Conservation (phyloP, 2,888 invertebrate genomes). For the Spialia ferax region DNA sequence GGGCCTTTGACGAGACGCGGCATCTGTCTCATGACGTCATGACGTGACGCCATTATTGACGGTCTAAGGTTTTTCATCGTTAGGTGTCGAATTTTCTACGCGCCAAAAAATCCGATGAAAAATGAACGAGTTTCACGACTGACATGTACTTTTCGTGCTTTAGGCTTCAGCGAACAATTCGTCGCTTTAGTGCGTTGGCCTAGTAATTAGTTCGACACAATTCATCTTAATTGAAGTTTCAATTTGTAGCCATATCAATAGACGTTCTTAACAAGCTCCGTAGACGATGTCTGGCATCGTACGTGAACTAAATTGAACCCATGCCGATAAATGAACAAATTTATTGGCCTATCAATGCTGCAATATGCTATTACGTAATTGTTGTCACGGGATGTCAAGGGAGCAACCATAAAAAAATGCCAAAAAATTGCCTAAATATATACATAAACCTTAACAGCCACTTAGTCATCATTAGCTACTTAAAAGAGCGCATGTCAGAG, state of each 20-base stretch:
- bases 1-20: constrained; percentile 41
- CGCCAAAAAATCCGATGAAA: constrained; percentile 19
- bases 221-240: constrained; percentile 58
- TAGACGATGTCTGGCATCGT: constrained; percentile 36
- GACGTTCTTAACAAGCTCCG: constrained; percentile 39
- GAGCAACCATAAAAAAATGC: too few species aligned
- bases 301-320: constrained; percentile 26
- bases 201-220: constrained; percentile 43
- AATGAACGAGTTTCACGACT: neutral
- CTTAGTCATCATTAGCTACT: too few species aligned
- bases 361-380: constrained; percentile 1
- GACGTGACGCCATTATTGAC: constrained; percentile 24
- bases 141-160: neutral
- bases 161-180: neutral
- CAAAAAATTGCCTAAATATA: too few species aligned
- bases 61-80: constrained; percentile 18
- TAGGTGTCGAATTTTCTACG: constrained; percentile 20
- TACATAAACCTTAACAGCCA: too few species aligned
- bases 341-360: constrained; percentile 21
- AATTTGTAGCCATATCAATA: constrained; percentile 41
- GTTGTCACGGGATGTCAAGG: neutral
- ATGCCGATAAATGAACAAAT: constrained; percentile 32
- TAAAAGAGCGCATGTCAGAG: too few species aligned
- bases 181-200: constrained; percentile 2
- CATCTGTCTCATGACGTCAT: constrained; percentile 14